Evolutionary conservation across 2,888 invertebrate genomes (phyloP).

Genomic region (Hipparchia semele): DNA sequence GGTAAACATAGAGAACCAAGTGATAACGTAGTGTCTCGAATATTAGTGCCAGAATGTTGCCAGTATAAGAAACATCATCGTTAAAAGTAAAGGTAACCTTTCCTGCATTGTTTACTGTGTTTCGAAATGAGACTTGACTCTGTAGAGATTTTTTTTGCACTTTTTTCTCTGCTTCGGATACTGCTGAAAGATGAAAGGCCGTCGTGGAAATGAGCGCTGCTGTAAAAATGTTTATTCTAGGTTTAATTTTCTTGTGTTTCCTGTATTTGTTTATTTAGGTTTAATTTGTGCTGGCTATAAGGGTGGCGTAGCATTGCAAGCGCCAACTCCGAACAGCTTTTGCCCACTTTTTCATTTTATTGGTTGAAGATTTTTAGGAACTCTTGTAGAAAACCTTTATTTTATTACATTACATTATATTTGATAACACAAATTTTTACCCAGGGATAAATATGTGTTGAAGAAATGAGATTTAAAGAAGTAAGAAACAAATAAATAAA

Average conservation of each 20-base stretch:
- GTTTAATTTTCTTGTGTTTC: conserved; percentile 26
- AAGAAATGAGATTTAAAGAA: too few relatives aligned
- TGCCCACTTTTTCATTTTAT: not conserved
- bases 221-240: conserved; percentile 30
- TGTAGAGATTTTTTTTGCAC: conserved; percentile 31
- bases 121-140: conserved; percentile 32
- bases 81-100: conserved; percentile 33
- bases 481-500: too few relatives aligned
- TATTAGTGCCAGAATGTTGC: conserved; percentile 21
- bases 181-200: conserved; percentile 37
- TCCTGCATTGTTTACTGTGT: conserved; percentile 34
- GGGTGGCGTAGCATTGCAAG: conserved; percentile 19
- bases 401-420: too few relatives aligned
- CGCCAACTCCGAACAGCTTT: not conserved
- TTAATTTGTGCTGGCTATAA: conserved; percentile 17
- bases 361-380: not conserved
- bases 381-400: not conserved
- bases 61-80: conserved; percentile 15
- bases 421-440: too few relatives aligned
- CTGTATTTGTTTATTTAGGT: conserved; percentile 33
- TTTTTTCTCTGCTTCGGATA: conserved; percentile 31
- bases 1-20: conserved; percentile 41
- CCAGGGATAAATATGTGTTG: too few relatives aligned
- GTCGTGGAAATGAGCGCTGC: conserved; percentile 34
- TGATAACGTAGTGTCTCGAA: conserved; percentile 40